phyloP scores from a whole-genome alignment of 2,888 invertebrate species.

The Spialia ferax region DNA sequence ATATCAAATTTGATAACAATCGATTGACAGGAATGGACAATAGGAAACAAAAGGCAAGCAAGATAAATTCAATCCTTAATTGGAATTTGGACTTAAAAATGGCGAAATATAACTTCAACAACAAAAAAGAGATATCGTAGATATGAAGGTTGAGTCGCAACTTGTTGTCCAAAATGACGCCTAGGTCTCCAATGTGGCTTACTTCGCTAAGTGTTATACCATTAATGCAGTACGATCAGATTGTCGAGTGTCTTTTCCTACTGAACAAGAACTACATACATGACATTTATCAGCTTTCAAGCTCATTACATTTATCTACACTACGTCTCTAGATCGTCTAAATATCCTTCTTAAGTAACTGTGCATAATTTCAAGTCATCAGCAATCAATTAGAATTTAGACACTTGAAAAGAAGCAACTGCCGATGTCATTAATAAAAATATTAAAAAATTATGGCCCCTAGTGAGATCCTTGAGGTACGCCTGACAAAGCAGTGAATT shows the following conservation, averaged over 20 bases:
- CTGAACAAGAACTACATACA: background rate
- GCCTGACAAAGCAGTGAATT: background rate
- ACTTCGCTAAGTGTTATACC: background rate
- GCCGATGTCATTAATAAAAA: background rate
- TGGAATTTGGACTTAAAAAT: too few species aligned
- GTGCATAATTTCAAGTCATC: background rate
- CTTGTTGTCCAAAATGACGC: background rate
- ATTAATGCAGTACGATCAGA: background rate
- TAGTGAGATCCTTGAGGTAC: background rate
- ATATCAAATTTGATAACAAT: too few species aligned
- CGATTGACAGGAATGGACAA: too few species aligned
- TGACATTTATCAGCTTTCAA: background rate
- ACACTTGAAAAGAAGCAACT: background rate
- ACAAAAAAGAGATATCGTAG: background rate
- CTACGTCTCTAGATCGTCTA: background rate
- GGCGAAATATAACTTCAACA: too few species aligned
- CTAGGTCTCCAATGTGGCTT: background rate
- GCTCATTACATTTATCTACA: background rate
- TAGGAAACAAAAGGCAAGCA: too few species aligned
- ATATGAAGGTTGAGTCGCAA: background rate
- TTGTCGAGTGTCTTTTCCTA: background rate
- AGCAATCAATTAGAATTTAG: background rate
- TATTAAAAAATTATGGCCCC: background rate
- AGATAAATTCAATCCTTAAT: too few species aligned
- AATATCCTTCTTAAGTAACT: background rate